phyloP scores from a whole-genome alignment of 1,140 invertebrate genomes.

The Leptestheria dahalacensis region DNA sequence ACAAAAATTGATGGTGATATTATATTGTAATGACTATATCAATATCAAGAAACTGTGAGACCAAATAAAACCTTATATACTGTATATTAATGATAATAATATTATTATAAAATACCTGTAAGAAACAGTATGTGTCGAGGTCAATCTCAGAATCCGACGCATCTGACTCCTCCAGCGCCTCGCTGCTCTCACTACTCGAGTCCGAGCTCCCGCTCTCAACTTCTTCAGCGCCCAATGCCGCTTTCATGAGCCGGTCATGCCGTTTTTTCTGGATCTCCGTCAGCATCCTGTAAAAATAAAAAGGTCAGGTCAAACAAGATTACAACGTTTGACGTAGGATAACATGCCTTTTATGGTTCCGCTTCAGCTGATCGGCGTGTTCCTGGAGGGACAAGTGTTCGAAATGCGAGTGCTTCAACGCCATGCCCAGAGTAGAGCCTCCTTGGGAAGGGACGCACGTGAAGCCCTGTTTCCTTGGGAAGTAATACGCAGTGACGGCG shows the following conservation, averaged over 20 bases:
- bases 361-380: conserved; percentile 71
- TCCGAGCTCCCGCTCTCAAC: conserved; percentile 10
- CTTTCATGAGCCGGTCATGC: conserved; percentile 12
- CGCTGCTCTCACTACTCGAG: conserved; percentile 27
- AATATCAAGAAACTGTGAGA: background rate
- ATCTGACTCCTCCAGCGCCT: conserved; percentile 48
- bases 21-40: conserved; percentile 2
- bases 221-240: conserved; percentile 5
- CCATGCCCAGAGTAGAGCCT: conserved; percentile 93
- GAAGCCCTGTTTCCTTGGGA: conserved; percentile 89
- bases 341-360: conserved; percentile 47
- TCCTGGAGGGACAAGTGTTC: conserved; percentile 60
- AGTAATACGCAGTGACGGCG: conserved; percentile 87
- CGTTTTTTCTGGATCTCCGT: conserved; percentile 13
- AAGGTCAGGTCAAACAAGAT: background rate
- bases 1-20: background rate
- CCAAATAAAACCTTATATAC: background rate
- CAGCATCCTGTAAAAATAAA: conserved; percentile 12
- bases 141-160: conserved; percentile 69
- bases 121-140: conserved; percentile 81
- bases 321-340: background rate
- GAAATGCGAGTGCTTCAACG: conserved; percentile 59
- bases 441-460: conserved; percentile 93
- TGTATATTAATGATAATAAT: conserved; percentile 22
- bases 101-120: conserved; percentile 58